phyloP scores from a whole-genome alignment of 2,113 vertebrate genomes.

The Platycercus adscitus region DNA sequence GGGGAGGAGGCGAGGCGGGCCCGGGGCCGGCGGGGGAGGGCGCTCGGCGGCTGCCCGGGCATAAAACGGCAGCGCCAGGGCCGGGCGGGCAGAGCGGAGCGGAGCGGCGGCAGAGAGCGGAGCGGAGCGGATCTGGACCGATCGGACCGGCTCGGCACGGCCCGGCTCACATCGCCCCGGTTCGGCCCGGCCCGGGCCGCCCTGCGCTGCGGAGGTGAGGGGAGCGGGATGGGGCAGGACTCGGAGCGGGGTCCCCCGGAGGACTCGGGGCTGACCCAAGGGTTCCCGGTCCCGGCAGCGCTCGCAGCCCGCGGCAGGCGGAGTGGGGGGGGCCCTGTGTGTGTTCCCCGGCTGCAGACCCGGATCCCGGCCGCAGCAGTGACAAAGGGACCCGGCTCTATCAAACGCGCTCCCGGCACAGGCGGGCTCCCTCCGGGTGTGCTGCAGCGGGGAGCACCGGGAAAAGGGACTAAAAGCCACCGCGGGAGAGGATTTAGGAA shows the following conservation, averaged over 20 bases:
- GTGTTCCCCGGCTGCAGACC: background rate
- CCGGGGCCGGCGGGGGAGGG: background rate
- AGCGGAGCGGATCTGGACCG: background rate
- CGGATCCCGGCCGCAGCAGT: background rate
- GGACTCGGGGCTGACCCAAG: background rate
- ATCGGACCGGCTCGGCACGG: background rate
- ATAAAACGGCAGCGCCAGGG: background rate
- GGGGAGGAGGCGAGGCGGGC: background rate
- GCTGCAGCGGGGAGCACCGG: background rate
- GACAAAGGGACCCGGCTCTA: background rate
- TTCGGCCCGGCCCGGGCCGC: background rate
- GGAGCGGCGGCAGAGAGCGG: background rate
- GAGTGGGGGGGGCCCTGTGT: too few species aligned
- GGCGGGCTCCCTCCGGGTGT: background rate
- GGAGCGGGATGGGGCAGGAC: background rate
- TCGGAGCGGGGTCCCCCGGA: background rate
- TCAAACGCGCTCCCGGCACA: background rate
- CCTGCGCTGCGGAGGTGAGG: constrained; percentile 6
- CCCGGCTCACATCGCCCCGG: background rate
- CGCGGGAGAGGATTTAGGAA: background rate
- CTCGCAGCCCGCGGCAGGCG: background rate
- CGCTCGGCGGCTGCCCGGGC: background rate
- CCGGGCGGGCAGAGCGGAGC: background rate
- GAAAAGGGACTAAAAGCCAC: fast-evolving
- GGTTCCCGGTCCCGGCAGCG: background rate